These are phyloP conservation scores for Zoanthus gigantus DNA, from an alignment of 92 coral and sea anemone genomes.

Conservation along the genomic window DNA sequence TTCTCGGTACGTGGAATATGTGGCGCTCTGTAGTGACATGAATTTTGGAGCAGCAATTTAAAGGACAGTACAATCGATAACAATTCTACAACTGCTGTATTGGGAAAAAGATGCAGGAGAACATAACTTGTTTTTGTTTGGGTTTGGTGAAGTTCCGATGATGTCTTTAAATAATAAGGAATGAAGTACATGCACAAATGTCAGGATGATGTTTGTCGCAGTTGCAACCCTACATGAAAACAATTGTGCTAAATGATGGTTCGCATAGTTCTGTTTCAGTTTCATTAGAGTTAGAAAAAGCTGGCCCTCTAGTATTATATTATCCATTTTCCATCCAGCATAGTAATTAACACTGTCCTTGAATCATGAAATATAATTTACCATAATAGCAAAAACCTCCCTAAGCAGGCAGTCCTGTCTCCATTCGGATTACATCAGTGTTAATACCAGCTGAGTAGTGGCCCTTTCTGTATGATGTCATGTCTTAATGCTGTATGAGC, in stretches of 20 bases:
- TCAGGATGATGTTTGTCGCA: conserved; percentile 46
- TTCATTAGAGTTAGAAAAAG: conserved; percentile 60
- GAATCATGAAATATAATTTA: conserved; percentile 16
- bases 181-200: conserved; percentile 56
- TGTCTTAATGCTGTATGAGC: too few species aligned
- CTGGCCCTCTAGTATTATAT: conserved; percentile 49
- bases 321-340: conserved; percentile 60
- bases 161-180: conserved; percentile 45
- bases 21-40: not conserved
- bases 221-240: conserved; percentile 68
- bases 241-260: conserved; percentile 64
- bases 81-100: conserved; percentile 54
- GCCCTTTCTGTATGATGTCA: too few species aligned
- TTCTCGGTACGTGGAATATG: conserved; percentile 63
- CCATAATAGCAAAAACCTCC: conserved; percentile 27
- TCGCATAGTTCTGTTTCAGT: conserved; percentile 51
- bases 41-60: conserved; percentile 57
- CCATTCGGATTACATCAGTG: too few species aligned
- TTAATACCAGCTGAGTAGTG: too few species aligned
- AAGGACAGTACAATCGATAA: conserved; percentile 67
- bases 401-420: conserved; percentile 46
- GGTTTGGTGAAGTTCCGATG: conserved; percentile 60
- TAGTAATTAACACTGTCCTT: conserved; percentile 51
- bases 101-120: conserved; percentile 71
- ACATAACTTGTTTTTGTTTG: conserved; percentile 56